phyloP scores from a whole-genome alignment of 2,113 vertebrate species.

The Vulpes lagopus region DNA sequence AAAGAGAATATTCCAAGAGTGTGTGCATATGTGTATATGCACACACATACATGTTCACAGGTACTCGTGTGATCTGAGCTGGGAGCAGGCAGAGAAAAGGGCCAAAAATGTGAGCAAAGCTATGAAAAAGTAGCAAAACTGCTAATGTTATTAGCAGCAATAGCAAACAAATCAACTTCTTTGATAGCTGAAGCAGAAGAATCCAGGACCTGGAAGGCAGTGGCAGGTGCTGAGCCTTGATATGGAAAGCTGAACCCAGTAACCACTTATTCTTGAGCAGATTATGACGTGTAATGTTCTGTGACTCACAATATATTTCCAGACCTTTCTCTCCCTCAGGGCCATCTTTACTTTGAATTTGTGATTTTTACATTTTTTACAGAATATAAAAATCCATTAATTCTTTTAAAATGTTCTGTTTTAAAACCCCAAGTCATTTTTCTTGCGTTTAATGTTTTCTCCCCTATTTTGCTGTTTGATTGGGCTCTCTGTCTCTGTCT shows the following conservation, averaged over 20 bases:
- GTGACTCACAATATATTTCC: constrained; percentile 15
- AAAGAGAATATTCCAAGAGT: neutral
- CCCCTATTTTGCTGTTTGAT: constrained; percentile 37
- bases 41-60: fast-evolving
- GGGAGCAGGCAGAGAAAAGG: neutral
- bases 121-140: neutral
- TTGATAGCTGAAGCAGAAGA: neutral
- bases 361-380: neutral
- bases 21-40: fast-evolving
- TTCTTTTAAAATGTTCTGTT: constrained; percentile 31
- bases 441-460: neutral
- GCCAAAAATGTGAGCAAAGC: neutral
- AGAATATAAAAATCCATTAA: constrained; percentile 17
- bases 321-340: neutral
- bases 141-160: neutral
- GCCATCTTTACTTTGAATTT: constrained; percentile 32
- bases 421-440: constrained; percentile 50
- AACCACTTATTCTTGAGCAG: neutral
- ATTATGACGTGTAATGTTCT: neutral
- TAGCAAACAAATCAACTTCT: neutral
- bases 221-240: neutral
- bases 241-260: neutral
- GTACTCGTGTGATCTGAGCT: neutral
- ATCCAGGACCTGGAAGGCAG: neutral
- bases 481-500: constrained; percentile 39